These are phyloP conservation scores for Habrosyne pyritoides DNA, from an alignment of 2,888 invertebrate species.

Conservation along the genomic window DNA sequence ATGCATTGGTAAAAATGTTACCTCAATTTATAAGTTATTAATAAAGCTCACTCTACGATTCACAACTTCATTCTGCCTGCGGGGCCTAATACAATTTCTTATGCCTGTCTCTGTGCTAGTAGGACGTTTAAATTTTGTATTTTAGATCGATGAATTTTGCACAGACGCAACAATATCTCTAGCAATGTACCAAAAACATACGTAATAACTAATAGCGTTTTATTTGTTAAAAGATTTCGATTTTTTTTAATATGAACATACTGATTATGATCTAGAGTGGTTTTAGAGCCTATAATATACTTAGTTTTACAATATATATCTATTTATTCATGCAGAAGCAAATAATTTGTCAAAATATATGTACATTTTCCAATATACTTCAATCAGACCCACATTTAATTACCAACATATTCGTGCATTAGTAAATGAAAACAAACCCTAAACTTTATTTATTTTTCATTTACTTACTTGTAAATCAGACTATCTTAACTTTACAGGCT, in stretches of 20 bases:
- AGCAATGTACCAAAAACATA: too few species aligned
- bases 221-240: too few species aligned
- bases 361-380: too few species aligned
- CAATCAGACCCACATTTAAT: conserved; percentile 19
- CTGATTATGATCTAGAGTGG: too few species aligned
- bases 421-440: conserved; percentile 21
- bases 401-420: conserved; percentile 11
- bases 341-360: too few species aligned
- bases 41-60: neutral
- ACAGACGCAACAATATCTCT: too few species aligned
- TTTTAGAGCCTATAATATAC: too few species aligned
- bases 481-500: conserved; percentile 36
- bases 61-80: conserved; percentile 14
- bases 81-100: conserved; percentile 49
- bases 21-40: neutral
- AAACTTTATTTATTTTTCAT: conserved; percentile 26
- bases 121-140: conserved; percentile 31
- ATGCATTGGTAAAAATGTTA: neutral
- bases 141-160: conserved; percentile 16
- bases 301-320: too few species aligned
- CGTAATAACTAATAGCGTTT: too few species aligned
- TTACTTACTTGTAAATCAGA: conserved; percentile 29
- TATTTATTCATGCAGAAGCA: too few species aligned
- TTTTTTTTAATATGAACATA: too few species aligned
- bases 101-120: conserved; percentile 50